A percentile compares a stretch with the other conserved stretches of the same genome.
phyloP scores from a whole-genome alignment of 2,888 invertebrate species.

The Portevinia maculata region DNA sequence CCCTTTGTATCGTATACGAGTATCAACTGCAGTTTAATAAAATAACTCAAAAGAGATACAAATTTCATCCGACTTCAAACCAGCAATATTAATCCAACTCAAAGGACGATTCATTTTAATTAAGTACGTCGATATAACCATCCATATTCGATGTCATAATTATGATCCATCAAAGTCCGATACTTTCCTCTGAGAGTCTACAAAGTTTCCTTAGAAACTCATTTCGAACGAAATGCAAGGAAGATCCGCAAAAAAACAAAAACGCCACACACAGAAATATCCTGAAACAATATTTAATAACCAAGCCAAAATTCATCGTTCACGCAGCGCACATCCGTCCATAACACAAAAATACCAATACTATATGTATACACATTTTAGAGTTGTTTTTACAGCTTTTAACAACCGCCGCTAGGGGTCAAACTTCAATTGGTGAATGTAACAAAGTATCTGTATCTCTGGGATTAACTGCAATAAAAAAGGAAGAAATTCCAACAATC shows the following conservation, averaged over 20 bases:
- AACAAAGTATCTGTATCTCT: slow-evolving; percentile 23
- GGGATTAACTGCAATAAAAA: slow-evolving; percentile 57
- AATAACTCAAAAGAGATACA: no score
- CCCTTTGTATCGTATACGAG: no score
- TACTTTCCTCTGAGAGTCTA: slow-evolving; percentile 42
- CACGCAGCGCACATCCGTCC: slow-evolving; percentile 38
- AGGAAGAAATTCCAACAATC: slow-evolving; percentile 48
- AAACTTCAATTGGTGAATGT: slow-evolving; percentile 53
- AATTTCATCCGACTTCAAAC: neutral
- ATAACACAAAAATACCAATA: no score
- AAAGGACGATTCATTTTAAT: slow-evolving; percentile 70
- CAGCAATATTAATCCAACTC: slow-evolving; percentile 66
- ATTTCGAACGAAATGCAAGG: slow-evolving; percentile 30
- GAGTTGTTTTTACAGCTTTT: slow-evolving; percentile 44
- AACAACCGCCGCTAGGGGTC: slow-evolving; percentile 40
- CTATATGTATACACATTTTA: slow-evolving; percentile 18
- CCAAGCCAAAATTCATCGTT: slow-evolving; percentile 61
- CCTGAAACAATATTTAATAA: slow-evolving; percentile 64
- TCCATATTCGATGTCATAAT: slow-evolving; percentile 70
- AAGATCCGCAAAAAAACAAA: slow-evolving; percentile 14
- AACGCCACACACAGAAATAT: slow-evolving; percentile 7
- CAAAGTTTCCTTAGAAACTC: slow-evolving; percentile 56
- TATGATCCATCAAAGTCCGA: slow-evolving; percentile 68
- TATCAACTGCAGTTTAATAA: no score
- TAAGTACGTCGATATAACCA: slow-evolving; percentile 65